Conservation (phyloP, 1,140 invertebrate species). For the Procambarus virginalis region DNA sequence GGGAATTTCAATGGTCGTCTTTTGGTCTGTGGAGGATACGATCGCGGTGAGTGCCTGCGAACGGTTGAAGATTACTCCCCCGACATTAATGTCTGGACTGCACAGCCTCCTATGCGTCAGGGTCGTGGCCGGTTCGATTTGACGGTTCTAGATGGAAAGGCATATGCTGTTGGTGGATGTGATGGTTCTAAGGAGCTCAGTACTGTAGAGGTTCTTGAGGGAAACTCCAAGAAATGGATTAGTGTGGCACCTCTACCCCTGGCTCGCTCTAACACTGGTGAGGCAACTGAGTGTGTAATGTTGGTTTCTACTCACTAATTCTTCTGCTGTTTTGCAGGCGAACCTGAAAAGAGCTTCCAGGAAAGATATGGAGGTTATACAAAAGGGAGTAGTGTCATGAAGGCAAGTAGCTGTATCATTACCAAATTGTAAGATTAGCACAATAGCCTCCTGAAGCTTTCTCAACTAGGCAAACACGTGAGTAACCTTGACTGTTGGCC, state of each 20-base stretch:
- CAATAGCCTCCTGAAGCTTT: constrained; percentile 55
- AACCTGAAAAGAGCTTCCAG: constrained; percentile 39
- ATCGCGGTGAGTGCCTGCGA: constrained; percentile 87
- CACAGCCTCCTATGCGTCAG: constrained; percentile 81
- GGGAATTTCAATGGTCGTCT: constrained; percentile 81
- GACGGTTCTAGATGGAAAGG: constrained; percentile 79
- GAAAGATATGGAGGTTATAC: constrained; percentile 35
- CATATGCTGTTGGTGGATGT: constrained; percentile 87
- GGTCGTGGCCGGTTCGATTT: constrained; percentile 85
- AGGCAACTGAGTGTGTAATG: constrained; percentile 43
- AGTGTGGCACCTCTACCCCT: constrained; percentile 79
- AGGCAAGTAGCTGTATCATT: constrained; percentile 54
- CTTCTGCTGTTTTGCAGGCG: constrained; percentile 67
- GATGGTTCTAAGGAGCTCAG: constrained; percentile 85
- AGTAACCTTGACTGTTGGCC: constrained; percentile 32
- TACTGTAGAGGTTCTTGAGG: constrained; percentile 80
- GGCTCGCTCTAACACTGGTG: constrained; percentile 81
- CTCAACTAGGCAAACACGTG: constrained; percentile 49
- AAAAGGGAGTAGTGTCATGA: constrained; percentile 53
- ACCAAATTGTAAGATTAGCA: constrained; percentile 32
- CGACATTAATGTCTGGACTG: constrained; percentile 81
- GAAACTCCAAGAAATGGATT: constrained; percentile 78
- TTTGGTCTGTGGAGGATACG: constrained; percentile 89
- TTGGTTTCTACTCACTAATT: constrained; percentile 40
- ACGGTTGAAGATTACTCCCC: constrained; percentile 85